These are phyloP conservation scores for Lasioglossum marginatum DNA, from an alignment of 2,888 invertebrate genomes.

Conservation along the genomic window DNA sequence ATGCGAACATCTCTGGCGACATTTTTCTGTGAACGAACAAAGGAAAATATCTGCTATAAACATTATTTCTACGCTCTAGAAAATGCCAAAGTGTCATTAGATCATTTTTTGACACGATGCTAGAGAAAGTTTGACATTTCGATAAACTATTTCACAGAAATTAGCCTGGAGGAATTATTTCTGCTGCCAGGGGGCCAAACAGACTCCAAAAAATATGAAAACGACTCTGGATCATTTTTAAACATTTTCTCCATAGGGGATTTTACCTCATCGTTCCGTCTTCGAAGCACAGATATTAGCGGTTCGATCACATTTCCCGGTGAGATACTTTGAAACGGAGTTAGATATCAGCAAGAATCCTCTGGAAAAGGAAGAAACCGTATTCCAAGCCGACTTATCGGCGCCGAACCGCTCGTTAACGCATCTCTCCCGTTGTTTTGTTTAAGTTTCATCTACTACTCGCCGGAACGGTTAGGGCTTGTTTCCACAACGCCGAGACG, in stretches of 20 bases:
- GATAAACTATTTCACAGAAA: too few species aligned
- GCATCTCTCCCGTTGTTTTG: slow-evolving; percentile 58
- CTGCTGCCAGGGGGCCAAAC: too few species aligned
- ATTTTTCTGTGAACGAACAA: neutral
- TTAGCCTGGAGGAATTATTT: too few species aligned
- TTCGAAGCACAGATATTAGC: neutral
- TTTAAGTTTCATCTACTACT: slow-evolving; percentile 53
- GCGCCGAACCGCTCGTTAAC: slow-evolving; percentile 74
- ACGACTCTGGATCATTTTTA: too few species aligned
- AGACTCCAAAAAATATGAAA: neutral
- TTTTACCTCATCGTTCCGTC: neutral
- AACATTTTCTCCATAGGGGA: too few species aligned
- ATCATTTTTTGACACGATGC: too few species aligned
- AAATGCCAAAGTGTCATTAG: too few species aligned
- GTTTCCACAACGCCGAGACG: slow-evolving; percentile 52
- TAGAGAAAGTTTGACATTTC: too few species aligned
- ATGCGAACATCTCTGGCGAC: neutral
- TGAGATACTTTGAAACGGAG: neutral
- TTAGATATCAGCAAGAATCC: neutral
- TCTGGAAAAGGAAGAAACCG: slow-evolving; percentile 29
- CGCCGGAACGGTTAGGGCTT: slow-evolving; percentile 45
- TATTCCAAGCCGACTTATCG: slow-evolving; percentile 59
- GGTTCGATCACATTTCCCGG: neutral
- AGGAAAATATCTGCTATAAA: neutral
- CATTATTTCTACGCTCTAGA: too few species aligned